Evolutionary conservation across 2,888 invertebrate species (phyloP), one percentile per base, ranked within the genome.

Genomic region (Nycteola revayana): DNA sequence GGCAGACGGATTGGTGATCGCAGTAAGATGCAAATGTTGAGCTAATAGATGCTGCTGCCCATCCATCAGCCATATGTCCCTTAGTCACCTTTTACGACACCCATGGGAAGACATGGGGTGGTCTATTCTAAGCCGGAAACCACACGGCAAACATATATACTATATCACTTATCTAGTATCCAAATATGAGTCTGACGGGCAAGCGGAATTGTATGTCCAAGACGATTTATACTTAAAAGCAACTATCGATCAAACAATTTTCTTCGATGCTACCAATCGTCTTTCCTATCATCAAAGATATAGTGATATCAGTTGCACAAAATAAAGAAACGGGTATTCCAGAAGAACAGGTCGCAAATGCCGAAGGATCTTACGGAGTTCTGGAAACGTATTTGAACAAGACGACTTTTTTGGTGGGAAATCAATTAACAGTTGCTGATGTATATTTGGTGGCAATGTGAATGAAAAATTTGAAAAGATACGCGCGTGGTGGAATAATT

Each of bases 401-500:
- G 10, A 59, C 49, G 0, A 22, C 43, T 1, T 75, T 54, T 28
- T 27, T 70, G 6, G 71, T 67, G 3, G 45, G 50, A 3, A 51
- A 68, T 9, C 44, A 60, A 9, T 21, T 73, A 3, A 75, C 76
- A 0, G 3, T 74, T 1, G 76, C 76, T 10, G 75, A 76, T 38
- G 38, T 76, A 8, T 63, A 72, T 0, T 1, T 69, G 0, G 47
- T 73, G 0, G 67, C 74, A n/a, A n/a, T 0, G 20, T 75, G 0
- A 55, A 56, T 18, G 42, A 42, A 0, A 63, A 69, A 25, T 74
- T 49, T 8, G 40, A 42, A 1, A 71, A 60, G 5, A 9, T 70
- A 2, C 37, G 36, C 1, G 56, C 54, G 2, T 74, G 73, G 75
- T 52, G 49, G 29, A 41, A 50, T 1, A 49, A 33, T 0, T 11